Evolutionary conservation across 1,140 invertebrate genomes (phyloP), one percentile per base, ranked within the genome.

Genomic region (Tetranychus urticae): DNA sequence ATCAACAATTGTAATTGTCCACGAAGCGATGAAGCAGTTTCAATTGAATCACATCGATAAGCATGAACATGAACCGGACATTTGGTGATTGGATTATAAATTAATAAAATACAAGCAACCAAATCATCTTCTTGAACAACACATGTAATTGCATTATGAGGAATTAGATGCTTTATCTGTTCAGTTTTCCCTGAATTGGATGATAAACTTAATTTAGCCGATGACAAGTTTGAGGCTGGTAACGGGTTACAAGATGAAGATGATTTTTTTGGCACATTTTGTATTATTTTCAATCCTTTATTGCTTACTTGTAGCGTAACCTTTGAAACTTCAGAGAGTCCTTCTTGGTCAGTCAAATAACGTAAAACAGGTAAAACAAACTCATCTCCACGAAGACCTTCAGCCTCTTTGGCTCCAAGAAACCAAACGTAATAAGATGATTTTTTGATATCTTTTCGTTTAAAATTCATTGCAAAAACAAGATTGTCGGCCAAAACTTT

Each of bases 401-500:
- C 82, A 39, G 86, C 85, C 75, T 96, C 90, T 75, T 91, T 86
- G 66, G 91, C 89, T 33, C 92, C 92, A 65, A 97, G 78, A 75
- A 96, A 97, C 86, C 90, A 92, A 55, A 97, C 90, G 74, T 97
- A 97, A 74, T 93, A 96, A 42, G 89, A 92, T 55, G 88, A 86
- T 71, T 93, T 93, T 75, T 91, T 91, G 66, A 89, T 83, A 70
- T 88, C 86, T 70, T 66, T 67, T 50, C 65, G 64, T 13, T 63
- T 60, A 47, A 68, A 68, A 57, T 65, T 64, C 67, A 68, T 67
- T 45, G 61, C 56, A 46, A 46, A 10, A 46, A 46, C 14, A 46
- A 46, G 23, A 23, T 23, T 23, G 23, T 23, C 23, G 23, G 23
- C 23, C 23, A 23, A 23, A 23, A 23, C 23, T 23, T 23, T 23